phyloP scores from a whole-genome alignment of 2,797 vertebrate species.

The Naso thynnoides region DNA sequence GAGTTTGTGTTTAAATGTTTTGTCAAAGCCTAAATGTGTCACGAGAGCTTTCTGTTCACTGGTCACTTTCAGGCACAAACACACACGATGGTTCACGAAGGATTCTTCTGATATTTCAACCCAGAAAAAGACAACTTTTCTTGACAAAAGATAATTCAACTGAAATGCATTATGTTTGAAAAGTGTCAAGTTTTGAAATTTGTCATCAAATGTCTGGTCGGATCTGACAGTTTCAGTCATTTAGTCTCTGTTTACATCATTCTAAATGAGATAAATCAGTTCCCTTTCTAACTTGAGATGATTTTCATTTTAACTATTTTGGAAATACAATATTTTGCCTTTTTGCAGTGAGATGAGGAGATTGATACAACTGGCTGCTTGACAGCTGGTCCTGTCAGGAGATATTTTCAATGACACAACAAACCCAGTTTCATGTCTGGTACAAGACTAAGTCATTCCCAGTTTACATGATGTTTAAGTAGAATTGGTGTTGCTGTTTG shows the following conservation, averaged over 20 bases:
- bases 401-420: too few species aligned
- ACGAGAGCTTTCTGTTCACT: constrained; percentile 56
- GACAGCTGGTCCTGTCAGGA: too few species aligned
- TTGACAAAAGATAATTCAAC: constrained; percentile 2
- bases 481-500: neutral
- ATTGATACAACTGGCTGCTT: neutral
- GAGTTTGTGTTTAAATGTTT: constrained; percentile 55
- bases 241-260: neutral
- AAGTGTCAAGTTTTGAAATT: neutral
- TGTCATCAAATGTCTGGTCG: neutral
- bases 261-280: neutral
- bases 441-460: neutral
- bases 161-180: neutral
- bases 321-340: neutral
- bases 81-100: constrained; percentile 14
- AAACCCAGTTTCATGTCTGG: neutral
- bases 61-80: constrained; percentile 28
- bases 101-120: constrained; percentile 14
- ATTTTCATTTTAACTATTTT: too few species aligned
- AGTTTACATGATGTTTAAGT: neutral
- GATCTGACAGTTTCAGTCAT: neutral
- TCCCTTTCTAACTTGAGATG: neutral
- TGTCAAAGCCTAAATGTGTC: constrained; percentile 65
- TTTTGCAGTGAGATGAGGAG: neutral
- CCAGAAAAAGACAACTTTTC: too few species aligned